Conservation (phyloP, 2,888 invertebrate species). For the Drosophila nigricruria region DNA sequence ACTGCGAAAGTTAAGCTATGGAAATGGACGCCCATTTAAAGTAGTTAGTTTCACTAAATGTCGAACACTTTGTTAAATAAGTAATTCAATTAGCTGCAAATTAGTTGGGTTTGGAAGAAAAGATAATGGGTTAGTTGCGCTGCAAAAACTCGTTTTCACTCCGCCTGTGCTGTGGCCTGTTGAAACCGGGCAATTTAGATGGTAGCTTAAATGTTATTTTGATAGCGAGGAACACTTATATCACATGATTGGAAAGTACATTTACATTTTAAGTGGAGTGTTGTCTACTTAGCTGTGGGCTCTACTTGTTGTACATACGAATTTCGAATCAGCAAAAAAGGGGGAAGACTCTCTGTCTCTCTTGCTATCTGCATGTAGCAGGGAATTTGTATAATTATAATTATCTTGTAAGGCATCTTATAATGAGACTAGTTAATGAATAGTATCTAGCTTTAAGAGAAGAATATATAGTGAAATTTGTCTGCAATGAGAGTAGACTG, state of each 20-base stretch:
- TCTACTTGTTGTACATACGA: constrained; percentile 3
- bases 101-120: constrained; percentile 28
- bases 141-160: constrained; percentile 35
- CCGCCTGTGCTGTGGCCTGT: constrained; percentile 7
- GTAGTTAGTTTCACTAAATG: constrained; percentile 15
- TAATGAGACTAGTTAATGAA: neutral
- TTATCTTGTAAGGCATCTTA: neutral
- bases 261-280: constrained; percentile 34
- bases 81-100: constrained; percentile 42
- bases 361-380: neutral
- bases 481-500: neutral
- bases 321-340: neutral
- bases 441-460: neutral
- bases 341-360: neutral
- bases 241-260: constrained; percentile 32
- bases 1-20: constrained; percentile 5
- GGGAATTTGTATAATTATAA: neutral
- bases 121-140: constrained; percentile 42
- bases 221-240: constrained; percentile 37
- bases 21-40: constrained; percentile 18
- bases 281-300: neutral
- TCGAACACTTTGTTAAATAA: constrained; percentile 36
- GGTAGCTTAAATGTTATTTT: constrained; percentile 15
- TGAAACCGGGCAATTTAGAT: constrained; percentile 30
- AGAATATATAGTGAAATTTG: neutral